phyloP scores from a whole-genome alignment of 2,888 invertebrate species.

The Trypoxylon attenuatum region DNA sequence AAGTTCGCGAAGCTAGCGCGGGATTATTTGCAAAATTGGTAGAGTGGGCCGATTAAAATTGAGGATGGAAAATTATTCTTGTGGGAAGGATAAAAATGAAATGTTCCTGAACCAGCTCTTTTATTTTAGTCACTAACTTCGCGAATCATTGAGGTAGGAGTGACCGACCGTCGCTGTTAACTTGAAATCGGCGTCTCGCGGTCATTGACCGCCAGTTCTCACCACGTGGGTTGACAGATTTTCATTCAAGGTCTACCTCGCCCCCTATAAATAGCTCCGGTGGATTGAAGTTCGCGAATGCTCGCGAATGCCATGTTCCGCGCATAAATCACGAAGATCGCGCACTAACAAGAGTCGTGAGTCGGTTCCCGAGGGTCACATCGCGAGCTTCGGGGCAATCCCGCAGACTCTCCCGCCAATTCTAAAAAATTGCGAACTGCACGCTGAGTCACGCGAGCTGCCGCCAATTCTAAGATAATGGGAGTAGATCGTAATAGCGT shows the following conservation, averaged over 20 bases:
- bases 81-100: no score
- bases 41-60: no score
- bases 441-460: conserved; percentile 2
- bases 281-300: conserved; percentile 16
- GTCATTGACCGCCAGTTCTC: conserved; percentile 53
- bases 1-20: no score
- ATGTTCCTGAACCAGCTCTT: no score
- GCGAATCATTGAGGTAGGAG: conserved; percentile 47
- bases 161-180: no score
- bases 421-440: neutral
- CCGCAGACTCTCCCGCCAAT: neutral
- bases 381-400: neutral
- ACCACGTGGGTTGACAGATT: conserved; percentile 53
- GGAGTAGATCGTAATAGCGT: neutral
- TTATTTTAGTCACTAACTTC: no score
- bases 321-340: no score
- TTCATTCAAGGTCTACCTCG: conserved; percentile 38
- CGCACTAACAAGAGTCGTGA: no score
- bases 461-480: neutral
- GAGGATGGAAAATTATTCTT: no score
- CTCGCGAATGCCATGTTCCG: neutral
- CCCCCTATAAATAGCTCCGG: conserved; percentile 28
- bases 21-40: no score
- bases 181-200: conserved; percentile 33
- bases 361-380: neutral